A percentile compares a stretch with the other conserved stretches of the same genome.
Conservation (phyloP, 2,888 invertebrate species). For the Pseudolycoriella hygida region DNA sequence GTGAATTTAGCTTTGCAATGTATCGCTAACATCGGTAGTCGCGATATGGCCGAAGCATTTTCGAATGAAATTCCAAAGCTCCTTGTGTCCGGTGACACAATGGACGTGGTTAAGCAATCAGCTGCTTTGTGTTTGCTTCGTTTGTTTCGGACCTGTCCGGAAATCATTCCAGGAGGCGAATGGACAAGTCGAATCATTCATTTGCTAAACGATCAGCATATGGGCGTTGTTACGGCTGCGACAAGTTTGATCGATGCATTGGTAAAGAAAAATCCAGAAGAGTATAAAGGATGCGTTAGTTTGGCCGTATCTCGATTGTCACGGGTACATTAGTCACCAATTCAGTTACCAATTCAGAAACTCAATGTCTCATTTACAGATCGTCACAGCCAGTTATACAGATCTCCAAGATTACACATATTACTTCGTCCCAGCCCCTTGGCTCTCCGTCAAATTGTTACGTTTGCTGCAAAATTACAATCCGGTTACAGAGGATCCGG, state of each 20-base stretch:
- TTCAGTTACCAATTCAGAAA: background rate
- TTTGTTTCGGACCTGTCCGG: slow-evolving; percentile 85
- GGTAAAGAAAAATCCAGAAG: slow-evolving; percentile 96
- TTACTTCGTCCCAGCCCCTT: slow-evolving; percentile 99
- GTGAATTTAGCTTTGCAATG: slow-evolving; percentile 97
- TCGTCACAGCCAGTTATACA: slow-evolving; percentile 97
- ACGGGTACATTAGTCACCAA: slow-evolving; percentile 35
- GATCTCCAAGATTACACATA: slow-evolving; percentile 99
- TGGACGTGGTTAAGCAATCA: slow-evolving; percentile 98
- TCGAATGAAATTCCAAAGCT: slow-evolving; percentile 96
- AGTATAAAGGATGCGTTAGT: slow-evolving; percentile 98
- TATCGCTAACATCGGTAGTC: slow-evolving; percentile 98
- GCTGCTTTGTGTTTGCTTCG: slow-evolving; percentile 92
- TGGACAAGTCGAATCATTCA: slow-evolving; percentile 99
- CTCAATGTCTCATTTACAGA: slow-evolving; percentile 31
- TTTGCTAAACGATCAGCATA: slow-evolving; percentile 94
- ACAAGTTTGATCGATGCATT: slow-evolving; percentile 95
- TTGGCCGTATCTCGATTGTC: slow-evolving; percentile 93
- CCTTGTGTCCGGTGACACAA: slow-evolving; percentile 95
- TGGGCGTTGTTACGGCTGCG: slow-evolving; percentile 98
- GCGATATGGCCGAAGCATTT: slow-evolving; percentile 99
- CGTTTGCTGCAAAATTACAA: slow-evolving; percentile 95
- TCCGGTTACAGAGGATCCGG: slow-evolving; percentile 91
- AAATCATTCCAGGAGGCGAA: slow-evolving; percentile 92
- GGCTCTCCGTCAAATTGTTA: slow-evolving; percentile 95